These are phyloP conservation scores for Caenorhabditis briggsae DNA, from an alignment of 1,140 invertebrate genomes.

Conservation along the genomic window DNA sequence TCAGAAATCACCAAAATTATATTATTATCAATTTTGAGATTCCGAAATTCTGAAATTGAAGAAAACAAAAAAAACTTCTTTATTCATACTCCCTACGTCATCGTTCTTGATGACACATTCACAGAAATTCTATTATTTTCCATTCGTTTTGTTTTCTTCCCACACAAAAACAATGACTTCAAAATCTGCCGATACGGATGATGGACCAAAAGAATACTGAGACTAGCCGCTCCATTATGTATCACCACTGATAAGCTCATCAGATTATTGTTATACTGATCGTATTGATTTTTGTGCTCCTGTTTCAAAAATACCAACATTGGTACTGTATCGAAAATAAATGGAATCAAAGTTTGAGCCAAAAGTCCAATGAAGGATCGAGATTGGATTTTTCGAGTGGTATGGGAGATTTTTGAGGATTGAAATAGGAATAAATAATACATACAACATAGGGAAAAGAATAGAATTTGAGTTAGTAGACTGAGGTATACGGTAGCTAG, in stretches of 20 bases:
- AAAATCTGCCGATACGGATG: neutral
- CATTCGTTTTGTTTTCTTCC: neutral
- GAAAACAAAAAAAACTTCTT: too few relatives aligned
- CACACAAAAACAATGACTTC: neutral
- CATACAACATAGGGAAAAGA: neutral
- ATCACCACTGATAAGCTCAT: neutral
- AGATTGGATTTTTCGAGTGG: neutral
- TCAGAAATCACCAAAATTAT: too few relatives aligned
- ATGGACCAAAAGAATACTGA: neutral
- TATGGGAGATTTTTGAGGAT: neutral
- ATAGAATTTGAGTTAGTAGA: neutral
- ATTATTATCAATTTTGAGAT: too few relatives aligned
- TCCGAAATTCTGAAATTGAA: too few relatives aligned
- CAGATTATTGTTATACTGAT: neutral
- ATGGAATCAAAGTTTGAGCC: neutral
- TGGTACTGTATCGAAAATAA: neutral
- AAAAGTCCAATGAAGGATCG: neutral
- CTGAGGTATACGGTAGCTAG: neutral
- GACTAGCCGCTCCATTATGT: neutral
- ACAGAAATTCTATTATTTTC: too few relatives aligned
- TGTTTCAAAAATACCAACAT: neutral
- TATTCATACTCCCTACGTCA: too few relatives aligned
- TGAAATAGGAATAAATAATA: slow-evolving; percentile 2
- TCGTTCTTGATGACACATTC: too few relatives aligned
- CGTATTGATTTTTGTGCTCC: neutral